Evolutionary conservation across 2,113 vertebrate species (phyloP).

Genomic region (Pelvicachromis taeniatus): DNA sequence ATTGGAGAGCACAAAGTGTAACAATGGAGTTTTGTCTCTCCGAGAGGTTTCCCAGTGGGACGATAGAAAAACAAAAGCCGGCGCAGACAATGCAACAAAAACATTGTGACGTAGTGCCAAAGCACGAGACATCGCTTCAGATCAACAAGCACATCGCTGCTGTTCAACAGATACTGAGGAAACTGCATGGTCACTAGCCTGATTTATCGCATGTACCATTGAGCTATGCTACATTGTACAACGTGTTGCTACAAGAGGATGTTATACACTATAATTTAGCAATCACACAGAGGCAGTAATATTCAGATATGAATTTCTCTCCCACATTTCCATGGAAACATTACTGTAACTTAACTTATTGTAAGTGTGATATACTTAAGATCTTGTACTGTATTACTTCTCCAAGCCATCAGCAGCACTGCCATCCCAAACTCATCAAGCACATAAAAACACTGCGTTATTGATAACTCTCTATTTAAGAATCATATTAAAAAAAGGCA

Average conservation of each 20-base stretch:
- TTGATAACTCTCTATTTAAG: not conserved
- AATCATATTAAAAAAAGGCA: not conserved
- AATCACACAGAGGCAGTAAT: not conserved
- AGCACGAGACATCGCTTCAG: not conserved
- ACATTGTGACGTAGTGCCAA: not conserved
- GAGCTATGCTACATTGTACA: not conserved
- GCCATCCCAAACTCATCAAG: not conserved
- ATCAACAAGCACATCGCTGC: not conserved
- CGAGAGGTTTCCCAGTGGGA: slow-evolving; percentile 7
- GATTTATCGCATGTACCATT: not conserved
- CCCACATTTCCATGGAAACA: not conserved
- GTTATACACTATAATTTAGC: not conserved
- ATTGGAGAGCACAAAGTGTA: not conserved
- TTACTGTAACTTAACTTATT: not conserved
- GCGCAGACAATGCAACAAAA: not conserved
- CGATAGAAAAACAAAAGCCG: not conserved
- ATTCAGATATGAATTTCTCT: not conserved
- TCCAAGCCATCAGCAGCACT: not conserved
- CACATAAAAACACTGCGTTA: not conserved
- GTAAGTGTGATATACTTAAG: not conserved
- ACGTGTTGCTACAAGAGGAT: not conserved
- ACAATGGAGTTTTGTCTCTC: slow-evolving; percentile 11
- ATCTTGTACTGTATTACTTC: not conserved
- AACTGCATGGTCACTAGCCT: not conserved
- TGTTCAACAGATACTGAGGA: not conserved